These are phyloP conservation scores for Nymphalis polychloros DNA, from an alignment of 2,888 invertebrate genomes.

Conservation along the genomic window DNA sequence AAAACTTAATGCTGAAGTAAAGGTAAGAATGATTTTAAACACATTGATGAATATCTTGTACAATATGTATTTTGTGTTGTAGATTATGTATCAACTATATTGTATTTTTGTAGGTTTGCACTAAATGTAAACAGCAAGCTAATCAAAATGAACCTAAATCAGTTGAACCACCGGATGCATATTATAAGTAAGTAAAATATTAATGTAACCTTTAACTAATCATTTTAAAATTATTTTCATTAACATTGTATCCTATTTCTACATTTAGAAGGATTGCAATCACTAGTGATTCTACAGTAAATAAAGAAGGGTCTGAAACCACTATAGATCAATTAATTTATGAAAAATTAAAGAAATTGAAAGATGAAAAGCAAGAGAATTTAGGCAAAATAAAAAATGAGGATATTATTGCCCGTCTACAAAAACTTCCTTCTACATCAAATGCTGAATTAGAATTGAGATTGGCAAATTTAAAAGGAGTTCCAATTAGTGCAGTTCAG, in stretches of 20 bases:
- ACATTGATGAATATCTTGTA: slow-evolving; percentile 25
- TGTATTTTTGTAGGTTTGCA: slow-evolving; percentile 59
- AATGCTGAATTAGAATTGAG: slow-evolving; percentile 85
- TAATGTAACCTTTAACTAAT: background rate
- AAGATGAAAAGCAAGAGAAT: slow-evolving; percentile 73
- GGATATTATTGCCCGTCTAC: slow-evolving; percentile 58
- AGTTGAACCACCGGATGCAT: slow-evolving; percentile 78
- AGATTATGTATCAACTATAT: background rate
- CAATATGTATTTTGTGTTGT: background rate
- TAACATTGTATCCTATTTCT: slow-evolving; percentile 24
- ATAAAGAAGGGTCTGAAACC: slow-evolving; percentile 53
- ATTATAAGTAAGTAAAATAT: slow-evolving; percentile 74
- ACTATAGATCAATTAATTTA: slow-evolving; percentile 83
- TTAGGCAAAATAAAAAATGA: slow-evolving; percentile 47
- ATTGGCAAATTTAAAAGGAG: slow-evolving; percentile 85
- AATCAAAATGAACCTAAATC: slow-evolving; percentile 44
- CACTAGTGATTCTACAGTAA: slow-evolving; percentile 35
- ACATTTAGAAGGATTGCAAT: slow-evolving; percentile 46
- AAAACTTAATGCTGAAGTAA: slow-evolving; percentile 83
- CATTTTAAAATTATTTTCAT: background rate
- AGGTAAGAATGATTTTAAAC: slow-evolving; percentile 83
- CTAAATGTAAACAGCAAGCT: slow-evolving; percentile 57
- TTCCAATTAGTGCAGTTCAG: slow-evolving; percentile 55
- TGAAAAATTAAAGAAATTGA: slow-evolving; percentile 85
- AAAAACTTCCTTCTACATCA: slow-evolving; percentile 73